Base-by-base conservation (phyloP, 2,888 invertebrate species). In the Pharmacophagus antenor region DNA sequence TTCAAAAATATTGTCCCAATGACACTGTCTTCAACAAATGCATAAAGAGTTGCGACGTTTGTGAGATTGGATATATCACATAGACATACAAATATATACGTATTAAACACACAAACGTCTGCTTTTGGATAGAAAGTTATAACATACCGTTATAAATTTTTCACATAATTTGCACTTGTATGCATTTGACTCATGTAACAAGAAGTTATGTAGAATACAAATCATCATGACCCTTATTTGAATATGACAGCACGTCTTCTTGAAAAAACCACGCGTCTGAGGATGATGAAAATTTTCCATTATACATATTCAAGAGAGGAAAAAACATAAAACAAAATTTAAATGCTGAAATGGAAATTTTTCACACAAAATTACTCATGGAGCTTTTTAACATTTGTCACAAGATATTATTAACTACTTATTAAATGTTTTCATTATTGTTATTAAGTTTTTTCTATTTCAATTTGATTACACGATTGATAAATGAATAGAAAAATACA, bases 201-300 rank as follows among this genome's bases (percentile, higher is more conserved):
- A 12, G 15, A 31, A 31, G 31, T 15, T 1, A 31, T 12, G 15
- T 31, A 31, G 31, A 31, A 46, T 7, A 46, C 46, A 8, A 46
- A 21, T 46, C 46, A 22, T 20, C 10, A 21, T 48, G 55, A 31
- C 55, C 55, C 48, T 56, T 48, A 56, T 56, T 37, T 48, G 21
- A 48, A 56, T 37, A 37, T 48, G 48, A 48, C 55, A 56, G 54
- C 55, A 15, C 22, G 22, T 23, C 22, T 48, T n/a, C 48, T 56
- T 56, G 47, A 27, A 31, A 48, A 56, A 56, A 46, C 12, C 25
- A 46, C 47, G n/a, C 31, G 22, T 48, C 31, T 17, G 48, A 21
- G n/a, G n/a, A n/a, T n/a, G 37, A 48, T 44, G 55, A 47, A 46
- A 46, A 55, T 22, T 56, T 48, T 56, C 22, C 47, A 54, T 47